phyloP scores from a whole-genome alignment of 2,797 vertebrate species.

The Schizopygopsis malacanthus region DNA sequence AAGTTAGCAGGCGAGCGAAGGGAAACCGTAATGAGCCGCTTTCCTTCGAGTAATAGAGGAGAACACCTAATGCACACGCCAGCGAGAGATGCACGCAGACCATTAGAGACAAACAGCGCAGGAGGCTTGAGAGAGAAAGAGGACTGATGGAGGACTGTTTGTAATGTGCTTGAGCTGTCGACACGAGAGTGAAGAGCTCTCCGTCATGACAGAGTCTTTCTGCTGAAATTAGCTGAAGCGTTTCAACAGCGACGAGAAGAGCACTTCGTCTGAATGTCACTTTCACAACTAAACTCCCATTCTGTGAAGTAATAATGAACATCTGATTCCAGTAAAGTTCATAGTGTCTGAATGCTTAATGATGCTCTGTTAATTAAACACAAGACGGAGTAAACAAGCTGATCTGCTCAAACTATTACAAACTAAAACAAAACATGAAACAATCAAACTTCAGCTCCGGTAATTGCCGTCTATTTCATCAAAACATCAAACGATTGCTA shows the following conservation, averaged over 20 bases:
- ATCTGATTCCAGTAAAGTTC: neutral
- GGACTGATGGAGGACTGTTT: neutral
- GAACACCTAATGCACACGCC: constrained; percentile 68
- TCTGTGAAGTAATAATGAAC: neutral
- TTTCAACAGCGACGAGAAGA: neutral
- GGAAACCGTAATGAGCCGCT: constrained; percentile 71
- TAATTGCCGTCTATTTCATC: constrained; percentile 21
- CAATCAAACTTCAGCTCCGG: neutral
- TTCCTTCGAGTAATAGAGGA: constrained; percentile 67
- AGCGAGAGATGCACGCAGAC: constrained; percentile 69
- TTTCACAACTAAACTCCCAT: no score
- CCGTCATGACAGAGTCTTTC: neutral
- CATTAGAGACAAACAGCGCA: constrained; percentile 61
- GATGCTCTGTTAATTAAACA: neutral
- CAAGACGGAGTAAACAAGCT: neutral
- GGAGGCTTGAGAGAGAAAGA: neutral
- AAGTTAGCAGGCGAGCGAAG: constrained; percentile 66
- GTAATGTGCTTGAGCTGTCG: neutral
- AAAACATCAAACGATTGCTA: constrained; percentile 22
- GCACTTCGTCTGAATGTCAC: neutral
- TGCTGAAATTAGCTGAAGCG: constrained; percentile 18
- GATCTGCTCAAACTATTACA: neutral
- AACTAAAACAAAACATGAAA: constrained; percentile 33
- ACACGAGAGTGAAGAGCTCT: constrained; percentile 18
- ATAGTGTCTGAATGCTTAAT: neutral